Evolutionary conservation across 2,888 invertebrate genomes (phyloP).

Genomic region (Rhimphoctona megacephalus): DNA sequence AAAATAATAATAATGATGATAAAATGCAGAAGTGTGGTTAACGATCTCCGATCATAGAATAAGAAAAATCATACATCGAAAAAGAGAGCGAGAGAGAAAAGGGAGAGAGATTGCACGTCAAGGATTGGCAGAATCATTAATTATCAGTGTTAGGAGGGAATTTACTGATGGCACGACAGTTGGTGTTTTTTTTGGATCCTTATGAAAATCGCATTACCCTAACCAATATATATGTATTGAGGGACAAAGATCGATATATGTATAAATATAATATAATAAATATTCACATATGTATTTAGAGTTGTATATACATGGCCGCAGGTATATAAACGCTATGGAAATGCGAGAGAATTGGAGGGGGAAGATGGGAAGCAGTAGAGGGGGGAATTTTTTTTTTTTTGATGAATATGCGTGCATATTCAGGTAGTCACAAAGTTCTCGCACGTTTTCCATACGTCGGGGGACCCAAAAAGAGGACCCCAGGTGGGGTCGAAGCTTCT

Average conservation of each 20-base stretch:
- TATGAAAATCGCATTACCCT: slow-evolving; percentile 83
- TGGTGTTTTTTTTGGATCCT: slow-evolving; percentile 64
- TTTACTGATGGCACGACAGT: slow-evolving; percentile 58
- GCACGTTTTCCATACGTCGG: slow-evolving; percentile 76
- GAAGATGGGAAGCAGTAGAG: slow-evolving; percentile 58
- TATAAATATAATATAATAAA: slow-evolving; percentile 15
- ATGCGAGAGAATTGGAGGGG: slow-evolving; percentile 44
- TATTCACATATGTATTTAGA: neutral
- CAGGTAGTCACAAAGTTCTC: slow-evolving; percentile 76
- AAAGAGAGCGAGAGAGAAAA: slow-evolving; percentile 58
- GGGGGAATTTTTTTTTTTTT: slow-evolving; percentile 29
- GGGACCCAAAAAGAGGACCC: slow-evolving; percentile 75
- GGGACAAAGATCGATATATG: slow-evolving; percentile 30
- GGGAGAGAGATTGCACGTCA: slow-evolving; percentile 4
- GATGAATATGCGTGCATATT: slow-evolving; percentile 71
- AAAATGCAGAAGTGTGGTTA: slow-evolving; percentile 14
- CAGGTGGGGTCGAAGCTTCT: slow-evolving; percentile 80
- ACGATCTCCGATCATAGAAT: neutral
- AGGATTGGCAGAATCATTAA: slow-evolving; percentile 77
- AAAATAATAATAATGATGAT: neutral
- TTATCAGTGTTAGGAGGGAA: slow-evolving; percentile 71
- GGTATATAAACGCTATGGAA: slow-evolving; percentile 50
- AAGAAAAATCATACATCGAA: slow-evolving; percentile 9
- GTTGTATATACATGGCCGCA: slow-evolving; percentile 7
- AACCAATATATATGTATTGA: slow-evolving; percentile 73